phyloP scores from a whole-genome alignment of 2,797 vertebrate species.

The Enteromius paludinosus region DNA sequence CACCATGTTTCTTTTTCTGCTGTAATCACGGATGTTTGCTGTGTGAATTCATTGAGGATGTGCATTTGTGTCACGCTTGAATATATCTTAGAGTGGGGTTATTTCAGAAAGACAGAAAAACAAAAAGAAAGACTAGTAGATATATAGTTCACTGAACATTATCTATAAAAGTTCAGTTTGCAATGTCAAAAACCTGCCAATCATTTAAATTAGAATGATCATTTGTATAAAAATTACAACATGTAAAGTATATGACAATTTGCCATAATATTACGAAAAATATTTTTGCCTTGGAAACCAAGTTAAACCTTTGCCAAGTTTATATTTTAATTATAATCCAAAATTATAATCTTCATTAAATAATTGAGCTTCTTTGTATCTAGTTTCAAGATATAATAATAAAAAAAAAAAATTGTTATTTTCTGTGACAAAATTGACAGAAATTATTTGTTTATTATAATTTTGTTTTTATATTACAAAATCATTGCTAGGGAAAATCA shows the following conservation, averaged over 20 bases:
- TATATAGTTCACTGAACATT: neutral
- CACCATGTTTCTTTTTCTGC: constrained; percentile 15
- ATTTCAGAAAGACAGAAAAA: neutral
- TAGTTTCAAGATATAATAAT: neutral
- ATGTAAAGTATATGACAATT: neutral
- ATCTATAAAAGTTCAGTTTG: neutral
- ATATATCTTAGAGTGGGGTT: neutral
- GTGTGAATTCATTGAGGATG: neutral
- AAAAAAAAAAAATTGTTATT: neutral
- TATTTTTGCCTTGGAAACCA: neutral
- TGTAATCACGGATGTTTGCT: neutral
- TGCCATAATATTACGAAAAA: neutral
- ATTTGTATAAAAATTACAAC: neutral
- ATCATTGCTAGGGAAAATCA: neutral
- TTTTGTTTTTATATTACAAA: neutral
- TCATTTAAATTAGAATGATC: neutral
- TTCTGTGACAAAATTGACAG: neutral
- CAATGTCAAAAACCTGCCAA: neutral
- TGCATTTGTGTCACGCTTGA: neutral
- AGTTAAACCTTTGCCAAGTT: neutral
- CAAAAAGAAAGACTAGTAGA: neutral
- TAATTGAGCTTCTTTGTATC: neutral
- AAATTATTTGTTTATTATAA: too few relatives aligned
- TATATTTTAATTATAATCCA: neutral
- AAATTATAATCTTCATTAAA: neutral